These are phyloP conservation scores for Prionchulus punctatus DNA, from an alignment of 2,888 invertebrate genomes.

Conservation along the genomic window DNA sequence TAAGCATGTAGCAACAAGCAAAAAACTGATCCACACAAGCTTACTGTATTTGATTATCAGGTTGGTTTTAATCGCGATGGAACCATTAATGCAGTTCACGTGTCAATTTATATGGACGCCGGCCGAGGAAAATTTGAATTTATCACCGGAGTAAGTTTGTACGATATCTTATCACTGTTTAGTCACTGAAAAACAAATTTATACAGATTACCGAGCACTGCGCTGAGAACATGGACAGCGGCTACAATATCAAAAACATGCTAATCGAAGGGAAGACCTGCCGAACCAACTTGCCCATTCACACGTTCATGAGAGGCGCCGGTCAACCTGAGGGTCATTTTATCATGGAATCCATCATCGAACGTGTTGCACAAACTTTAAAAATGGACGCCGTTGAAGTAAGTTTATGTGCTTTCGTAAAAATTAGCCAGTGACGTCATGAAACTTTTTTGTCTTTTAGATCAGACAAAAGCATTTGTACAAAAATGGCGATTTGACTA, in stretches of 20 bases:
- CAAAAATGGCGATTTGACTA: background rate
- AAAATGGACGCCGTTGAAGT: conserved; percentile 50
- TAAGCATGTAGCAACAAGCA: conserved; percentile 13
- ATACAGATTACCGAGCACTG: background rate
- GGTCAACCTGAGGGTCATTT: conserved; percentile 80
- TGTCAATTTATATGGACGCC: background rate
- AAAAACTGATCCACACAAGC: background rate
- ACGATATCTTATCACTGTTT: background rate
- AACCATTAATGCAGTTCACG: background rate
- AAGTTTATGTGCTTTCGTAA: too few relatives aligned
- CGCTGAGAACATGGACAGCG: conserved; percentile 43
- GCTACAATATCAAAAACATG: conserved; percentile 56
- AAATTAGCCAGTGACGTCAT: background rate
- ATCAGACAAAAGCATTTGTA: conserved; percentile 6
- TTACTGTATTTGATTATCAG: background rate
- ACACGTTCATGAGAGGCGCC: conserved; percentile 80
- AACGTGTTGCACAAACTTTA: conserved; percentile 54
- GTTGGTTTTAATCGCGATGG: background rate
- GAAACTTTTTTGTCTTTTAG: conserved; percentile 13
- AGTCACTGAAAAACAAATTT: too few relatives aligned
- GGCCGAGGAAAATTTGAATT: background rate
- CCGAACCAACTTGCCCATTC: conserved; percentile 71
- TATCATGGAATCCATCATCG: conserved; percentile 56
- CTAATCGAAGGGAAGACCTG: conserved; percentile 51
- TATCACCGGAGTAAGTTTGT: background rate